These are phyloP conservation scores for Chrysodeixis includens DNA, from an alignment of 2,888 invertebrate genomes.

Conservation along the genomic window DNA sequence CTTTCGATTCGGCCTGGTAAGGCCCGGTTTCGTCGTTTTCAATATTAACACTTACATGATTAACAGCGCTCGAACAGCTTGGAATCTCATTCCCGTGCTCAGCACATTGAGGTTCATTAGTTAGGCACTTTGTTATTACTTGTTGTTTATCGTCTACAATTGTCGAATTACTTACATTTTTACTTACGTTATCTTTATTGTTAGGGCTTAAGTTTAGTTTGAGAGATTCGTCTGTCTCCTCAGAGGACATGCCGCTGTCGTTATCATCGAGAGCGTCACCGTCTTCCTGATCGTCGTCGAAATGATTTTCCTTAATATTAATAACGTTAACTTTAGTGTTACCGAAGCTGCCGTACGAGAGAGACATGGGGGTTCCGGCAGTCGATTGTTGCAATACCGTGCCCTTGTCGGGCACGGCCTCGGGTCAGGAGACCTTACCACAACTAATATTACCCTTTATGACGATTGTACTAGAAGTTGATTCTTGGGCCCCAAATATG, in stretches of 20 bases:
- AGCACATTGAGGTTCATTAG: conserved; percentile 75
- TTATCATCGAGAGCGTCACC: conserved; percentile 60
- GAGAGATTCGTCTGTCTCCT: conserved; percentile 82
- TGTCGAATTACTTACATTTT: conserved; percentile 62
- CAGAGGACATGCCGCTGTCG: conserved; percentile 86
- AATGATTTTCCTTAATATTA: conserved; percentile 59
- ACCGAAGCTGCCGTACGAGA: conserved; percentile 81
- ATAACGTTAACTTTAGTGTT: conserved; percentile 70
- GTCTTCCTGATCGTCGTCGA: conserved; percentile 57
- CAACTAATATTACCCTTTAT: conserved; percentile 78
- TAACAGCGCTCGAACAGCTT: conserved; percentile 81
- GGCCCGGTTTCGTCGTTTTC: conserved; percentile 63
- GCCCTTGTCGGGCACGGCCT: conserved; percentile 84
- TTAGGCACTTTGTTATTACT: conserved; percentile 85
- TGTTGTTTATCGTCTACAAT: conserved; percentile 68
- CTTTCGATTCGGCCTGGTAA: conserved; percentile 56
- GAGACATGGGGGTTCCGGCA: conserved; percentile 64
- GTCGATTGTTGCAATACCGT: conserved; percentile 67
- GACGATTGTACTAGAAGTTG: conserved; percentile 74
- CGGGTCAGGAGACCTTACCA: conserved; percentile 83
- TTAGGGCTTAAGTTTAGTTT: conserved; percentile 72
- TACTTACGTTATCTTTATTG: conserved; percentile 66
- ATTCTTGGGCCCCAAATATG: conserved; percentile 76
- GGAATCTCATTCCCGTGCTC: conserved; percentile 86
- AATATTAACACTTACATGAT: conserved; percentile 73